A percentile compares a stretch with the other conserved stretches of the same genome.
Evolutionary conservation across 92 coral and sea anemone species (phyloP).

Genomic region (Siderastrea radians): DNA sequence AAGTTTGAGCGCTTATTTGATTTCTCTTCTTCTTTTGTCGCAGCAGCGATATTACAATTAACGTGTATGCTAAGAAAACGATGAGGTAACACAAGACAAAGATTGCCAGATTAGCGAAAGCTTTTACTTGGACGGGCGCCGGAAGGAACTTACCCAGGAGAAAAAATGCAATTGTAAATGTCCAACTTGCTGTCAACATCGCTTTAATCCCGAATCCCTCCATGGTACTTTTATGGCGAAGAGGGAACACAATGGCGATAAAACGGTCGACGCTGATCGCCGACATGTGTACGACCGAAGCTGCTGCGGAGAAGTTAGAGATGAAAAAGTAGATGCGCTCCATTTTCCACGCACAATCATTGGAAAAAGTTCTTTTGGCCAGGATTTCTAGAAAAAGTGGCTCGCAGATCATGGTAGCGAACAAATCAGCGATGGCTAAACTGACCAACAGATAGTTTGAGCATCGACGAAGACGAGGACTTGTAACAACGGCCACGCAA

Average conservation of each 20-base stretch:
- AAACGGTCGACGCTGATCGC: slow-evolving; percentile 62
- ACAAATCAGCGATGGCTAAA: slow-evolving; percentile 55
- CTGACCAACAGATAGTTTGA: slow-evolving; percentile 61
- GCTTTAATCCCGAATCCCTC: slow-evolving; percentile 29
- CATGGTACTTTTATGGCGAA: slow-evolving; percentile 32
- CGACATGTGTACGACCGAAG: slow-evolving; percentile 55
- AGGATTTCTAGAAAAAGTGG: slow-evolving; percentile 32
- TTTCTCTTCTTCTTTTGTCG: background rate
- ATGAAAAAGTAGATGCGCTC: slow-evolving; percentile 28
- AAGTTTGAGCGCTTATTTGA: background rate
- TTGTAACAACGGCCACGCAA: no score
- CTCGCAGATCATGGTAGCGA: slow-evolving; percentile 54
- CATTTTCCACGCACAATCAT: slow-evolving; percentile 21
- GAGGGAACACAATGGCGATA: slow-evolving; percentile 47
- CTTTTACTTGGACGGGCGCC: no score
- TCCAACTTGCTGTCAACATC: slow-evolving; percentile 45
- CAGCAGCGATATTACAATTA: background rate
- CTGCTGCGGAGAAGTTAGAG: slow-evolving; percentile 44
- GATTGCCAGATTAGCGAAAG: background rate
- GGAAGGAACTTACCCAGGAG: no score
- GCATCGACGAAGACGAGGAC: background rate
- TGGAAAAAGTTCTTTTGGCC: background rate
- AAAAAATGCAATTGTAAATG: background rate
- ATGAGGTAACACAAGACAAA: background rate
- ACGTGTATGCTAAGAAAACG: background rate